Evolutionary conservation across 2,888 invertebrate species (phyloP), one percentile per base, ranked within the genome.

Genomic region (Euplexia lucipara): DNA sequence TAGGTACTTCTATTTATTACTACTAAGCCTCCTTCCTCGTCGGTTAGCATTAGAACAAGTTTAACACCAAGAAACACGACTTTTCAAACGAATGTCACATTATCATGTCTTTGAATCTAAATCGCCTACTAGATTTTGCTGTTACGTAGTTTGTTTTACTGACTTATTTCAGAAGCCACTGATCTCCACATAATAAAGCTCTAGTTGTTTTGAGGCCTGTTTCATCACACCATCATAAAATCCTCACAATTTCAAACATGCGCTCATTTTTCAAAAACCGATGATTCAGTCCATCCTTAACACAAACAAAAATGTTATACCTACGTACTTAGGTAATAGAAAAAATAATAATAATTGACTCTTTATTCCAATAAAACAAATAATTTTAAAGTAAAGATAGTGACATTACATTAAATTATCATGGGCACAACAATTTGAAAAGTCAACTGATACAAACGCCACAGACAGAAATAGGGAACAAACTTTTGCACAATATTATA

Each of bases 41-140:
- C 60, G 54, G 60, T 60, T 67, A 45, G 37, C 39, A 71, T 70
- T 68, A 66, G 53, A 77, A 74, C 77, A 60, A 71, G 75, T 77
- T 75, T 66, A 32, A 45, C 22, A 74, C 64, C 69, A 71, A 74
- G 60, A 63, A 58, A 47, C 22, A 1, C 16, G n/a, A 60, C 32
- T 59, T 70, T 75, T 56, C 20, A 45, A 63, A 53, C 47, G n/a
- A 64, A 45, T 58, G 45, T 60, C 35, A 54, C 37, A 45, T 53
- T 42, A 34, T 49, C n/a, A 51, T 34, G 7, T 42, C 34, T 37
- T 32, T 41, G 12, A 64, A 45, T 65, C 35, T 10, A 26, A 52
- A 35, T 26, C 30, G 7, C 22, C 44, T 34, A 35, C 30, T 37
- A 14, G 10, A 16, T 34, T 20, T 30, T 20, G 12, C 16, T 30